Evolutionary conservation across 2,888 invertebrate genomes (phyloP).

Genomic region (Eledone cirrhosa): DNA sequence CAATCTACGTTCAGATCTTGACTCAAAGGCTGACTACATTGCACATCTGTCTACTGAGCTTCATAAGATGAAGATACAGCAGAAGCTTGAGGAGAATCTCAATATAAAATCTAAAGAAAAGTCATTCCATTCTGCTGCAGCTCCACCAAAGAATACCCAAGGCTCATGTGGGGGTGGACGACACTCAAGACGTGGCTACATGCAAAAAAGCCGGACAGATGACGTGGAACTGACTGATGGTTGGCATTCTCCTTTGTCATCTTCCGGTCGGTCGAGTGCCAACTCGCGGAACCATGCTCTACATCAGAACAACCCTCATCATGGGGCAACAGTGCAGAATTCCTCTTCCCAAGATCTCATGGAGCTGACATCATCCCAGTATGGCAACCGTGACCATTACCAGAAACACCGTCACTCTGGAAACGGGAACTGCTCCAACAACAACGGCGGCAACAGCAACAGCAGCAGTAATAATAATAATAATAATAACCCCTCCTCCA

Average conservation of each 20-base stretch:
- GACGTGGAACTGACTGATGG: not conserved
- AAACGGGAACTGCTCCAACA: not conserved
- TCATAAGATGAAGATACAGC: slow-evolving; percentile 47
- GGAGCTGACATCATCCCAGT: slow-evolving; percentile 22
- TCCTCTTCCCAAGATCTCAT: not conserved
- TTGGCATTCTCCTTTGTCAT: not conserved
- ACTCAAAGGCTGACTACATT: slow-evolving; percentile 57
- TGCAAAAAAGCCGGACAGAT: slow-evolving; percentile 24
- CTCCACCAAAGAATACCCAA: slow-evolving; percentile 44
- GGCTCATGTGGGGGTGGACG: slow-evolving; percentile 16
- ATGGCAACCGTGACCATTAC: slow-evolving; percentile 12
- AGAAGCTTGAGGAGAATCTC: slow-evolving; percentile 26
- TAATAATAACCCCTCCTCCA: not conserved
- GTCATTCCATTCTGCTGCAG: slow-evolving; percentile 38
- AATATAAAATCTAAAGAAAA: slow-evolving; percentile 35
- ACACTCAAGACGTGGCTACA: slow-evolving; percentile 20
- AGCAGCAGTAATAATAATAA: slow-evolving; percentile 1
- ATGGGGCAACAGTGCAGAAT: slow-evolving; percentile 3
- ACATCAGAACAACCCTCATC: slow-evolving; percentile 19
- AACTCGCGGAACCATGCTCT: not conserved
- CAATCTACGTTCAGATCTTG: slow-evolving; percentile 52
- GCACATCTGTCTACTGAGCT: slow-evolving; percentile 59
- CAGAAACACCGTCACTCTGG: slow-evolving; percentile 13
- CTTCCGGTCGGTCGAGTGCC: slow-evolving; percentile 1
- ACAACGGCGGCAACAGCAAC: not conserved